Base-by-base conservation (phyloP, 2,113 vertebrate species). In the Erythrocebus patas region DNA sequence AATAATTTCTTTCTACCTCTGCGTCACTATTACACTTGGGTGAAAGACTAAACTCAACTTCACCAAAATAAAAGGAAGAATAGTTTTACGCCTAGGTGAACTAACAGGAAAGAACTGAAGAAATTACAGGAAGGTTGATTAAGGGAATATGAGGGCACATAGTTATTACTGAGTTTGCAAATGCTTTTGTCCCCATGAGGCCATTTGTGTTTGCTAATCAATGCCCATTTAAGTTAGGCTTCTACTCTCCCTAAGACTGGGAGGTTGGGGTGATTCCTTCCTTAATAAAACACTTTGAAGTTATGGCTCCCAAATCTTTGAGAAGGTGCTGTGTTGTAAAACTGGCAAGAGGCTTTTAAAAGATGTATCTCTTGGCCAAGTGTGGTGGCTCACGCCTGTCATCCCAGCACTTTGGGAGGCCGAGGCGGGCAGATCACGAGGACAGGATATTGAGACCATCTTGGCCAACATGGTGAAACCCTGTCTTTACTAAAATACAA, bases 71-170 rank as follows among this genome's bases (percentile, higher is more conserved):
- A 89, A 82, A 30, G 27, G 5, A 8, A 40, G 27, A 12, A 40
- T 50, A 43, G 2, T 48, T 50, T 50, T 59, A 55, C 50, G 3
- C 23, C 16, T 8, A 32, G 18, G 22, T 38, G 50, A 61, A 23
- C 17, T 40, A 38, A 8, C 23, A 40, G 40, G 22, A 52, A 35
- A 61, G 66, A 8, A n/a, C 8, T 23, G 45, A 14, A 59, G 55
- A 25, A 11, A 27, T 82, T 61, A 43, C 23, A 59, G 14, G 10
- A 8, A 75, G 14, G 35, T 14, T 48, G 40, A 20, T 61, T 18
- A 38, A 4, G 32, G 17, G 32, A 13, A 73, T 35, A 2, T 72
- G 8, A 17, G 2, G 32, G 1, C 8, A n/a, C 4, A 17, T 6
- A 48, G 25, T 35, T 22, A 18, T 70, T 38, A 18, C 32, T 72